Base-by-base conservation (phyloP, 2,113 vertebrate species). In the Hippotragus niger region DNA sequence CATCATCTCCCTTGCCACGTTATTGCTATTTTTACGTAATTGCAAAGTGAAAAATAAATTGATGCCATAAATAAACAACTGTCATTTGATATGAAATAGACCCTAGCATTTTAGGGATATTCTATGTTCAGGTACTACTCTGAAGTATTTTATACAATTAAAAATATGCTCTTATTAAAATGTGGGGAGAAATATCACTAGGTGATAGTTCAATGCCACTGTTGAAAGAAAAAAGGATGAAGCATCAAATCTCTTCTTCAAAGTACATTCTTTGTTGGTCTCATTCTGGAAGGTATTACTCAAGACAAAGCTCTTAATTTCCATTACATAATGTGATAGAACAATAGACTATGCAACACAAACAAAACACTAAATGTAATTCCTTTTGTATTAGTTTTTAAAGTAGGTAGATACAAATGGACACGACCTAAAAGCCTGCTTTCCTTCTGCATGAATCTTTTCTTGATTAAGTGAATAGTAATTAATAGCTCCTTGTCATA, bases 31-130 rank as follows among this genome's bases (percentile, higher is more conserved):
- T 99, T 99, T 99, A 99, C 78, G 82, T 99, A 99, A 99, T 98
- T 98, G 98, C 98, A 97, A 98, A 99, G 97, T 97, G 98, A 98
- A 99, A 99, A 98, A 98, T 98, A 99, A 99, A 99, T 98, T 98
- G 98, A 99, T 98, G 97, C 98, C 98, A 98, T 99, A 98, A 98
- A 99, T 98, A 97, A 98, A 97, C 97, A 98, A 55, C 91, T 97
- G 98, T 98, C 97, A 96, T 98, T 98, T 98, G 97, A 98, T 98
- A 97, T 96, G 91, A 98, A 95, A 93, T 87, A 62, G 93, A 97
- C 94, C 58, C 52, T 96, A 96, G 83, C 91, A 97, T 98, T 97
- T 98, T 96, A 96, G 95, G 88, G 83, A 95, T 88, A 10, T 93
- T 92, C 78, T 97, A n/a, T 90, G 98, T 98, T 95, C 94, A 96